A percentile compares a stretch with the other conserved stretches of the same genome.
Conservation (phyloP, 2,888 invertebrate genomes). For the Corbicula japonica region DNA sequence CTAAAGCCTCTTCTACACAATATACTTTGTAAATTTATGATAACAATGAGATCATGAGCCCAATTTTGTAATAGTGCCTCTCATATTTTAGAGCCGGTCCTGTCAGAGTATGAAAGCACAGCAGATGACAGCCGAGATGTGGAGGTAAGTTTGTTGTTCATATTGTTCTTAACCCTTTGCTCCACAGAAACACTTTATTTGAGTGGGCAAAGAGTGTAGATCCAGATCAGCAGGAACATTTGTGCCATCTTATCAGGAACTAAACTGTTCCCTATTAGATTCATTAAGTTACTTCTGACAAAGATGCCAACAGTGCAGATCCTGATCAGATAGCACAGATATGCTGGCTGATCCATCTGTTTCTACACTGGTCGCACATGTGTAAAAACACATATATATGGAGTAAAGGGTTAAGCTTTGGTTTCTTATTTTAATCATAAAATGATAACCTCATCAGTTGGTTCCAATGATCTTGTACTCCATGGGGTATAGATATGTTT, state of each 20-base stretch:
- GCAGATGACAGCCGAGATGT: conserved; percentile 70
- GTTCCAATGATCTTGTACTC: no score
- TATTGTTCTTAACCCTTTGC: not conserved
- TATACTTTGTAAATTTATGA: not conserved
- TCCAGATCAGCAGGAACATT: no score
- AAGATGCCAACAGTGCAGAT: not conserved
- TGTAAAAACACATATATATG: no score
- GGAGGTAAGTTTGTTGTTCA: not conserved
- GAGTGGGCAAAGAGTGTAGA: no score
- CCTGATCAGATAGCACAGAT: not conserved
- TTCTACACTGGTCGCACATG: no score
- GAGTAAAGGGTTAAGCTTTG: no score
- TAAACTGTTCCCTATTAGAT: not conserved
- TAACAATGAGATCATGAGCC: no score
- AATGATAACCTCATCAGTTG: no score
- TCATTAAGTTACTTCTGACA: not conserved
- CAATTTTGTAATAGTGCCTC: no score
- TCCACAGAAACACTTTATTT: not conserved
- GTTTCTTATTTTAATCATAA: no score
- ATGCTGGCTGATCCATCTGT: no score
- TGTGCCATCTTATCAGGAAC: not conserved
- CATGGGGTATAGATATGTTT: no score
- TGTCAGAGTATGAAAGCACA: conserved; percentile 84
- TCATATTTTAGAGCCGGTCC: conserved; percentile 69
- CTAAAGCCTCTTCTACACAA: not conserved